Evolutionary conservation across 2,888 invertebrate genomes (phyloP), one percentile per base, ranked within the genome.

Genomic region (Stictocephala bisonia): DNA sequence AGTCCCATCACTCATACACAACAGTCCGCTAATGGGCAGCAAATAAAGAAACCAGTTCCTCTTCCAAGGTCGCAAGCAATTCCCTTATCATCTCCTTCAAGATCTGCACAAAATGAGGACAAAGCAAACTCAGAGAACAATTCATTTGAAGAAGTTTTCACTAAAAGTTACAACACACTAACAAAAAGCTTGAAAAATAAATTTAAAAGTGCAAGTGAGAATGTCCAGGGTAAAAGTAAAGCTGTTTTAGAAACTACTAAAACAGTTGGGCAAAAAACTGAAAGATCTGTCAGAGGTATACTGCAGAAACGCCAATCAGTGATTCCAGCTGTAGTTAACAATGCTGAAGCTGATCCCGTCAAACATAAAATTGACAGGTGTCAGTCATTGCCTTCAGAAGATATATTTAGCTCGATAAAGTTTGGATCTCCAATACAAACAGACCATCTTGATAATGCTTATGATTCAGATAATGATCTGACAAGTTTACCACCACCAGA

Each of bases 181-280:
- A 73, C 73, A 41, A 73, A 73, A 75, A 85, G 85, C 75, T 85
- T 86, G 22, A 86, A 84, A 82, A 85, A 85, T 20, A 86, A 86
- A 3, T 78, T 86, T 3, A 86, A 86, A 78, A 85, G 85, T 78
- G 86, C 86, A 0, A 77, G 86, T 7, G 84, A 82, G 11, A 58
- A 86, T 88, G 15, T 86, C 86, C 2, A 86, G 80, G 84, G 87
- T 81, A 86, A 85, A 78, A 86, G 86, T 70, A 89, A 88, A 77
- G 89, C 90, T 48, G 88, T 90, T 1, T 88, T 90, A 67, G 90
- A 90, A 80, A 86, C 89, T 69, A 91, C 90, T 0, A 86, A 87
- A 78, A 86, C 86, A 72, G 88, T 88, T 0, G 87, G 88, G 20
- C 86, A 87, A 7, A 80, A 82, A 3, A 75, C 85, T 64, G 84